Evolutionary conservation across 2,888 invertebrate genomes (phyloP).

Genomic region (Linyphia triangularis): DNA sequence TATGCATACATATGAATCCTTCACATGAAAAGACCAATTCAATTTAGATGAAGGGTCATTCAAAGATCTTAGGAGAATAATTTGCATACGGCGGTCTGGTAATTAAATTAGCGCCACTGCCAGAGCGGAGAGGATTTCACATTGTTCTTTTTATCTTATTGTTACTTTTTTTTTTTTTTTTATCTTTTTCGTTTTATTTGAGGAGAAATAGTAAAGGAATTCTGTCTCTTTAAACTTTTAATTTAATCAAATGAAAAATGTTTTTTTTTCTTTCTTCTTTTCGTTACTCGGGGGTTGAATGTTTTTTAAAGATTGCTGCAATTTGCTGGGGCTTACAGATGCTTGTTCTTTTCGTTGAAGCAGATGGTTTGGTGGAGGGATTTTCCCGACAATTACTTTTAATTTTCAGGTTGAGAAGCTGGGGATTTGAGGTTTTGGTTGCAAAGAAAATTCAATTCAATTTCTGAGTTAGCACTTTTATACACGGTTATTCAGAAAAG

Average conservation of each 20-base stretch:
- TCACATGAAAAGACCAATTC: constrained; percentile 45
- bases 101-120: constrained; percentile 47
- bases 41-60: constrained; percentile 54
- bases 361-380: background rate
- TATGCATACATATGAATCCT: constrained; percentile 33
- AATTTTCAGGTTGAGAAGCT: background rate
- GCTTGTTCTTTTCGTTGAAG: background rate
- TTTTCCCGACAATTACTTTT: background rate
- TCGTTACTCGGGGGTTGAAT: background rate
- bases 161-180: no score
- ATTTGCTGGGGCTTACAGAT: background rate
- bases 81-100: constrained; percentile 52
- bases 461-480: no score
- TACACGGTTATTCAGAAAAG: no score
- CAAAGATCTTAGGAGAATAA: constrained; percentile 2
- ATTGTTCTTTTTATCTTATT: background rate
- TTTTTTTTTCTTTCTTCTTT: background rate
- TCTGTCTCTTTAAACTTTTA: constrained; percentile 21
- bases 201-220: constrained; percentile 24
- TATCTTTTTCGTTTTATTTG: background rate
- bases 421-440: no score
- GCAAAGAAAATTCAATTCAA: no score
- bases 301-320: background rate
- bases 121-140: background rate
- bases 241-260: constrained; percentile 47